Evolutionary conservation across 2,888 invertebrate genomes (phyloP), one percentile per base, ranked within the genome.

Genomic region (Bugulina stolonifera): DNA sequence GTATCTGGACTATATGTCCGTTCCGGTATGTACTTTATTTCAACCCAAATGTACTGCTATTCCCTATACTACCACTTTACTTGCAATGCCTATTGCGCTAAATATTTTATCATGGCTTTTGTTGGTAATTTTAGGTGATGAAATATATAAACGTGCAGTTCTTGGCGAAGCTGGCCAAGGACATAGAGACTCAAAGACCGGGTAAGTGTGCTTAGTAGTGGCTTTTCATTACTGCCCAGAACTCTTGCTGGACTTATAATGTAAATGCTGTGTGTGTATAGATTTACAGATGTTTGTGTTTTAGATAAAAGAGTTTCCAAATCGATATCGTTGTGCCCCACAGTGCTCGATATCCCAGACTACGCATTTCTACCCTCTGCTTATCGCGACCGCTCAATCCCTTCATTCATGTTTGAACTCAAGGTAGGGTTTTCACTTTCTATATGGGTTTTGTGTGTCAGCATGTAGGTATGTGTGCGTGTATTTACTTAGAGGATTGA

Each of bases 361-460:
- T 64, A 64, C 32, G 64, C 64, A 5, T 64, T 64, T 32, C 64
- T 64, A 18, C 64, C 64, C 25, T 1, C 64, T 27, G 29, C 64
- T 14, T 32, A 29, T 27, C 5, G 27, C 14, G 10, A 64, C 34
- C 3, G 5, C 3, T 29, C 2, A 2, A 64, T 27, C 14, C 32
- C 32, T 14, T 29, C 64, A 34, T 64, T 64, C 27, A 64, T 64
- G 64, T 64, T 64, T 34, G 64, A 64, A 27, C 64, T 64, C 32
- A 64, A 64, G 64, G 64, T 64, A 64, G 5, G 23, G 5, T n/a
- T n/a, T n/a, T n/a, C n/a, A n/a, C n/a, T n/a, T n/a, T n/a, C n/a
- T n/a, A n/a, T n/a, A n/a, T n/a, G n/a, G n/a, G n/a, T n/a, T n/a
- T n/a, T n/a, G n/a, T n/a, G n/a, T n/a, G n/a, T n/a, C n/a, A n/a